Evolutionary conservation across 2,113 vertebrate species (phyloP), one percentile per base, ranked within the genome.

Genomic region (Peromyscus leucopus): DNA sequence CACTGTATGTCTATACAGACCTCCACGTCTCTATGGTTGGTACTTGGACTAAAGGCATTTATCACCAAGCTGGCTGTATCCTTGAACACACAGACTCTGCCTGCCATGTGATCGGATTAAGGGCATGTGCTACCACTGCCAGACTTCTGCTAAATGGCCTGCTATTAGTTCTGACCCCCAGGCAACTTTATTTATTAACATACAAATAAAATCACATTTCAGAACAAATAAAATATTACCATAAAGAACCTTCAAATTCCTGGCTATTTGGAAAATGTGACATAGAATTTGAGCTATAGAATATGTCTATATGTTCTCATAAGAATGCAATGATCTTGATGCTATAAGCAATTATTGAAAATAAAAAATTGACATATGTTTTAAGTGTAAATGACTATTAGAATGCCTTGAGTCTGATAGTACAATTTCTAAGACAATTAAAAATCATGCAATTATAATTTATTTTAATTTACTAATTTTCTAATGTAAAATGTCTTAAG

Each of bases 351-450:
- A 91, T 55, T 87, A 78, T 1, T 90, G 24, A 57, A 79, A 97
- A 93, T 65, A 71, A 92, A 87, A 7, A 92, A 88, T 59, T 74
- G 57, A 63, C n/a, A 39, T 90, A 65, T 11, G 83, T 80, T 90
- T 92, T 69, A 96, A 90, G 55, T 39, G 11, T 15, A 92, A 95
- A 92, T 92, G 2, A 71, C 46, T 91, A 61, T 87, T 67, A 76
- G 26, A 89, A 69, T 85, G 69, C 8, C 9, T 95, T 90, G 16
- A 89, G 94, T 36, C 63, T 89, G 51, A 59, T 59, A 15, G n/a
- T 7, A 93, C 3, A 97, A 59, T 76, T 95, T 97, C 36, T 33
- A 88, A 76, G n/a, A 82, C 74, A 93, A 90, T 90, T 80, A 93
- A 65, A 79, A 95, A 65, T 63, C 21, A 28, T 82, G 24, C 2